Evolutionary conservation across 2,888 invertebrate species (phyloP).

Genomic region (Marasmarcha lunaedactyla): DNA sequence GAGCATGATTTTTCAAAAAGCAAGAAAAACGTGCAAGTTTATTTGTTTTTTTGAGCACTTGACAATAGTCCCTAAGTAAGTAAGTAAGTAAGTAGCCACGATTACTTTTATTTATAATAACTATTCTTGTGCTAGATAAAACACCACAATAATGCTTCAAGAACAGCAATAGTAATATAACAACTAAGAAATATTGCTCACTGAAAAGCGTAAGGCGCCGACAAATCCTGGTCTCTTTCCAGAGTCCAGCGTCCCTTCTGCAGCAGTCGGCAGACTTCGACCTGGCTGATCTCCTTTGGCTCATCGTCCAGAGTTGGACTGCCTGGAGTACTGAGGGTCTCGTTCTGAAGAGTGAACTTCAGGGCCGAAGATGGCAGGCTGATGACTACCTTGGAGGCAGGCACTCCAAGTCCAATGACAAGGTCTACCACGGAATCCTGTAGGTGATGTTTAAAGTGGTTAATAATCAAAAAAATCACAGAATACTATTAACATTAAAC

Average conservation of each 20-base stretch:
- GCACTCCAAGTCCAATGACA: constrained; percentile 77
- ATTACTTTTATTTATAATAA: no score
- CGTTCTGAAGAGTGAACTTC: constrained; percentile 74
- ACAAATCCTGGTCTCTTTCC: constrained; percentile 82
- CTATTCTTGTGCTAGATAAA: no score
- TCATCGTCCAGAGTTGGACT: constrained; percentile 71
- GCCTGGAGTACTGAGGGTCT: constrained; percentile 76
- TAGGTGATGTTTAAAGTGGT: constrained; percentile 18
- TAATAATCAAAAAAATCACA: no score
- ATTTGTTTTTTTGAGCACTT: no score
- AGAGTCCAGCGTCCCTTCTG: constrained; percentile 76
- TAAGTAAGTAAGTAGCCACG: no score
- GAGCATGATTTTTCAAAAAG: no score
- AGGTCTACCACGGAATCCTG: constrained; percentile 83
- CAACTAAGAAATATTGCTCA: constrained; percentile 25
- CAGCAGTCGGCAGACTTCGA: constrained; percentile 71
- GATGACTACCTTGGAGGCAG: constrained; percentile 76
- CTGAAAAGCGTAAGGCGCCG: constrained; percentile 82
- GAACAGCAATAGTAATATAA: no score
- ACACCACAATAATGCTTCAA: no score
- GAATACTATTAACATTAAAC: no score
- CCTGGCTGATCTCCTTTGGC: constrained; percentile 68
- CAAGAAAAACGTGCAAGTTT: no score
- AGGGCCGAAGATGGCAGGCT: constrained; percentile 78
- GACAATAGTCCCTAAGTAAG: no score